Conservation (phyloP, 2,113 vertebrate genomes). For the Uropsilus gracilis region DNA sequence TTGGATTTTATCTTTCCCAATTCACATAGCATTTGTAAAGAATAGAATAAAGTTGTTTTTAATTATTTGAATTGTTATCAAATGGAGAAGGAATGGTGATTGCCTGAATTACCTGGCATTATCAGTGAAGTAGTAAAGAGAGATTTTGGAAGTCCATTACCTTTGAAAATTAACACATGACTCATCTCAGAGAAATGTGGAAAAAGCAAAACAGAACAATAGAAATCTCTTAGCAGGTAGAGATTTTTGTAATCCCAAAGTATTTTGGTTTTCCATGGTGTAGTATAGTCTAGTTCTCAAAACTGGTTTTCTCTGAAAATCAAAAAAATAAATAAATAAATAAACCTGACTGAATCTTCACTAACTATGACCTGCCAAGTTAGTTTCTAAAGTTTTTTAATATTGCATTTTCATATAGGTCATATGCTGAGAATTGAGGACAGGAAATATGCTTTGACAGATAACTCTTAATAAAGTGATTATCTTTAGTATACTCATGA, state of each 20-base stretch:
- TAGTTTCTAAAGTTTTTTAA: neutral
- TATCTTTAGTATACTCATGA: slow-evolving; percentile 21
- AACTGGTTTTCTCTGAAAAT: slow-evolving; percentile 22
- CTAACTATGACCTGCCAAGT: neutral
- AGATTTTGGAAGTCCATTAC: neutral
- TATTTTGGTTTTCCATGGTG: neutral
- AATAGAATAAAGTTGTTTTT: neutral
- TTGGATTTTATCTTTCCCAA: slow-evolving; percentile 27
- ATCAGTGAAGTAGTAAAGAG: neutral
- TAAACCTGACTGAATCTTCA: neutral
- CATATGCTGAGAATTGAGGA: neutral
- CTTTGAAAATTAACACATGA: slow-evolving; percentile 43
- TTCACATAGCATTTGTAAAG: neutral
- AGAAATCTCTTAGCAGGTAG: neutral
- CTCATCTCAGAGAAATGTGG: neutral
- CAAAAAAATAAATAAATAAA: neutral
- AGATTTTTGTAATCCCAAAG: neutral
- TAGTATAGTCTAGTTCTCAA: neutral
- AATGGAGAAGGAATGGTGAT: neutral
- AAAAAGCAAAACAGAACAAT: neutral
- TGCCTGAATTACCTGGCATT: neutral
- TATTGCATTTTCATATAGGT: neutral
- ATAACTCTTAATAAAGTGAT: slow-evolving; percentile 54
- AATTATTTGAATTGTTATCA: slow-evolving; percentile 6
- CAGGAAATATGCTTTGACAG: neutral